Conservation (phyloP, 2,113 vertebrate genomes). For the Callopanchax toddi region DNA sequence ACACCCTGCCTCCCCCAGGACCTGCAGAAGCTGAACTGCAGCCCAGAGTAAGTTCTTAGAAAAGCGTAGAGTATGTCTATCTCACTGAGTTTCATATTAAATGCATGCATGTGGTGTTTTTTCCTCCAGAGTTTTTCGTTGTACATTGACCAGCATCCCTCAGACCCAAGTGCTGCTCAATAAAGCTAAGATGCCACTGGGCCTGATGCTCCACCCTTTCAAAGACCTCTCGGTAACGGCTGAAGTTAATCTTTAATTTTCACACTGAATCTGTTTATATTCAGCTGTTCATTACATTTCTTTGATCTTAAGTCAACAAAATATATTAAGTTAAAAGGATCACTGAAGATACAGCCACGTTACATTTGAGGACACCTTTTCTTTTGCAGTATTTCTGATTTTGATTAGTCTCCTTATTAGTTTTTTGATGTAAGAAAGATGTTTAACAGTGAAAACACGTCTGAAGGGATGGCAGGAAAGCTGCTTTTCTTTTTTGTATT, state of each 20-base stretch:
- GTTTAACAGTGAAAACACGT: background rate
- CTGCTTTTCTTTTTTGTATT: background rate
- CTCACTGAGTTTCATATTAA: background rate
- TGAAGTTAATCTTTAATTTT: slow-evolving; percentile 7
- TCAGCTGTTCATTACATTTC: too few relatives aligned
- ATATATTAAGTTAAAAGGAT: background rate
- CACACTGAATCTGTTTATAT: background rate
- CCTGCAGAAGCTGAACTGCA: slow-evolving; percentile 93
- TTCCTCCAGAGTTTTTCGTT: slow-evolving; percentile 88
- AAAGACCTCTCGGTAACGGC: slow-evolving; percentile 92
- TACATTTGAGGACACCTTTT: too few relatives aligned
- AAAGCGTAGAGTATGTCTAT: background rate
- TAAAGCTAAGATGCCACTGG: slow-evolving; percentile 97
- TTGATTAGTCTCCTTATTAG: too few relatives aligned
- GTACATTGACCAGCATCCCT: slow-evolving; percentile 94
- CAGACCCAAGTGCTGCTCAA: slow-evolving; percentile 95
- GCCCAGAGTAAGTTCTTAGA: slow-evolving; percentile 84
- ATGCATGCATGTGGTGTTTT: background rate
- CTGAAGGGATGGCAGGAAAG: background rate
- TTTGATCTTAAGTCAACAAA: too few relatives aligned
- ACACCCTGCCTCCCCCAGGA: slow-evolving; percentile 92
- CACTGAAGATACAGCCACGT: background rate
- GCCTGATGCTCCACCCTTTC: slow-evolving; percentile 96
- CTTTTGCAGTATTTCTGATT: too few relatives aligned
- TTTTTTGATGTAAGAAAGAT: background rate